phyloP scores from a whole-genome alignment of 2,888 invertebrate species.

The Macrophya alboannulata region DNA sequence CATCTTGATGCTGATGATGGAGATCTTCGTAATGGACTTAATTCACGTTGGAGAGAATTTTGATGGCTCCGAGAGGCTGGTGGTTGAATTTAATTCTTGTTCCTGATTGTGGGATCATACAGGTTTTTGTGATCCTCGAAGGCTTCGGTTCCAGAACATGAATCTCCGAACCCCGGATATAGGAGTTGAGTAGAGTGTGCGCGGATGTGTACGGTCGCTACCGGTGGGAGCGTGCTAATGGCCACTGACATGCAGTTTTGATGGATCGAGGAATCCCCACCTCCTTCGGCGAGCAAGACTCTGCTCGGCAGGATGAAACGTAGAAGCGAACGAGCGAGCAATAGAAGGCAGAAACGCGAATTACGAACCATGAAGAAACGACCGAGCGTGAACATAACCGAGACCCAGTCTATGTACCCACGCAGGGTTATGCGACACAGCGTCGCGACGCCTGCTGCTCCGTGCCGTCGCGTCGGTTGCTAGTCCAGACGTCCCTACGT shows the following conservation, averaged over 20 bases:
- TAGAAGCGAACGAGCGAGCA: conserved; percentile 62
- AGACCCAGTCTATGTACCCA: conserved; percentile 41
- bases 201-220: conserved; percentile 64
- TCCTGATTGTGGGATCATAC: background rate
- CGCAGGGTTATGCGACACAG: background rate
- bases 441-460: conserved; percentile 41
- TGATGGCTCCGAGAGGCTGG: background rate
- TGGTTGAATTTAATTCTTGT: background rate
- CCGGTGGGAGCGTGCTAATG: conserved; percentile 83
- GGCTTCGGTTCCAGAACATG: conserved; percentile 18
- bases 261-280: conserved; percentile 81
- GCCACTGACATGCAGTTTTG: conserved; percentile 85
- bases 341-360: conserved; percentile 63
- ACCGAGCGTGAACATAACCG: conserved; percentile 51
- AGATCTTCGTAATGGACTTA: background rate
- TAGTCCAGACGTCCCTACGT: conserved; percentile 71
- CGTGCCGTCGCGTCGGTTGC: conserved; percentile 63
- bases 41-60: background rate
- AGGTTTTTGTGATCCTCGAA: background rate
- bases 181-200: conserved; percentile 30
- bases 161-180: conserved; percentile 31
- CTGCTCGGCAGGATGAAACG: conserved; percentile 7
- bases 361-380: conserved; percentile 65
- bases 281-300: conserved; percentile 39
- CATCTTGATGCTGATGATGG: background rate